A percentile compares a stretch with the other conserved stretches of the same genome.
Evolutionary conservation across 1,140 invertebrate genomes (phyloP).

Genomic region (Pectinophora gossypiella): DNA sequence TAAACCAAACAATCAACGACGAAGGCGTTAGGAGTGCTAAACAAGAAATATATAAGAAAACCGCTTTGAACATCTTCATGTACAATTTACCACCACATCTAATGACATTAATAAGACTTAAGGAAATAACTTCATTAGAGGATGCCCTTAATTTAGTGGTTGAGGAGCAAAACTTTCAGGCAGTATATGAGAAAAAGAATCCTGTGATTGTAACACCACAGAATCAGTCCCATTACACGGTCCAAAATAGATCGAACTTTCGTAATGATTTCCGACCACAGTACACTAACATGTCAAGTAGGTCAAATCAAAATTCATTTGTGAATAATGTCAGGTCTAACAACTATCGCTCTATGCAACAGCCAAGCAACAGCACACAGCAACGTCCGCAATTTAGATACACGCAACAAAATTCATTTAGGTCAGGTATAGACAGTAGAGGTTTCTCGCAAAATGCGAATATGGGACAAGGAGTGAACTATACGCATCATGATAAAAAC

Average conservation of each 20-base stretch:
- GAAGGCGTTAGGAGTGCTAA: not conserved
- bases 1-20: not conserved
- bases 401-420: not conserved
- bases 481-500: not conserved
- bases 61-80: not conserved
- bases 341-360: not conserved
- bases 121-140: not conserved
- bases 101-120: not conserved
- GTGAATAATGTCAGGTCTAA: not conserved
- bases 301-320: not conserved
- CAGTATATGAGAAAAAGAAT: not conserved
- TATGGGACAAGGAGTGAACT: not conserved
- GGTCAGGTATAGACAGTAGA: not conserved
- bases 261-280: not conserved
- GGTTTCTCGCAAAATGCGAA: not conserved
- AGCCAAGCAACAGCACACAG: not conserved
- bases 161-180: not conserved
- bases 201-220: not conserved
- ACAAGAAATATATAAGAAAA: slow-evolving; percentile 1
- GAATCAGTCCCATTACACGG: not conserved
- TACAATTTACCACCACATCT: not conserved
- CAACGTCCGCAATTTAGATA: not conserved
- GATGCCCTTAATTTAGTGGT: not conserved
- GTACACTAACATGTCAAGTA: too few relatives aligned
- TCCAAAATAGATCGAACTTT: not conserved